Percentiles rank a stretch among this genome's conserved stretches.
Evolutionary conservation across 35 echinoderm and acorn worm genomes (phyloP).

Genomic region (Heliocidaris erythrogramma): DNA sequence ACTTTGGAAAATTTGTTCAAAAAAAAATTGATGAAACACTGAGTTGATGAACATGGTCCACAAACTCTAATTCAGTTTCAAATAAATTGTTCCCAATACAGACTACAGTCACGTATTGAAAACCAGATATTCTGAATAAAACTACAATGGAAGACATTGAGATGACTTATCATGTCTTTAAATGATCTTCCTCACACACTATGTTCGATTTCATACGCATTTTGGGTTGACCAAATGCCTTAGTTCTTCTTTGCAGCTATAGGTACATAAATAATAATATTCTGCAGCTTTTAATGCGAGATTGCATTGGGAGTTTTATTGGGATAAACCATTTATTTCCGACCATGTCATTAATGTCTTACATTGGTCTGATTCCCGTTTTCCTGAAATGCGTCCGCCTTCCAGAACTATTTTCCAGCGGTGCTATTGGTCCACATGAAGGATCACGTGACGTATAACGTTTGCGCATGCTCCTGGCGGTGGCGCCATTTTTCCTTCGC

Average conservation of each 20-base stretch:
- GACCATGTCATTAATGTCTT: neutral
- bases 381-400: neutral
- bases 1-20: neutral
- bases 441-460: neutral
- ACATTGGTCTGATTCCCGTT: neutral
- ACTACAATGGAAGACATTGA: neutral
- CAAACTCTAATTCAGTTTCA: neutral
- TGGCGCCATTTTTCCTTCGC: neutral
- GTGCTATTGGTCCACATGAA: neutral
- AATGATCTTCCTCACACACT: conserved; percentile 16
- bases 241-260: neutral
- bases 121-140: neutral
- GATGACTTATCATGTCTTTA: neutral
- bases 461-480: neutral
- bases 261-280: neutral
- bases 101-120: neutral
- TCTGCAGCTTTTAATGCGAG: neutral
- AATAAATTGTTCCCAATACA: neutral
- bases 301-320: neutral
- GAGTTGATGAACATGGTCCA: neutral
- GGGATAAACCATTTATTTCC: neutral
- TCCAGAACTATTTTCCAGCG: neutral
- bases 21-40: neutral
- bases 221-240: neutral
- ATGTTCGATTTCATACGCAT: neutral